These are phyloP conservation scores for Oreochromis mossambicus DNA, from an alignment of 2,797 vertebrate species.

Conservation along the genomic window DNA sequence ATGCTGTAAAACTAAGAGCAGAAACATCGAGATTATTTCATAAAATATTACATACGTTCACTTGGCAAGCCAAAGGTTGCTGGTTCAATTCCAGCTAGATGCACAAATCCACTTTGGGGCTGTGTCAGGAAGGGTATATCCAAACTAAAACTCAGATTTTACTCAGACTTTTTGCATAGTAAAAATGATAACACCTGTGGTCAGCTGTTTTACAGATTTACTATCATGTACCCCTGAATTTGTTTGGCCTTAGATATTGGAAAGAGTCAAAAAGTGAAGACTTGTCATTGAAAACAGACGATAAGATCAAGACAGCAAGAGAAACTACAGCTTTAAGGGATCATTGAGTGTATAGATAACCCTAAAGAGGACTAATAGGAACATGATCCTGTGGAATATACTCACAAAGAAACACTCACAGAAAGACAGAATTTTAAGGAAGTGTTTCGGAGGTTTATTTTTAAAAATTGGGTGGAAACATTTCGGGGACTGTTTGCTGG, in stretches of 20 bases:
- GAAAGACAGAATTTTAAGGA: not conserved
- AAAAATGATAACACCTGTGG: not conserved
- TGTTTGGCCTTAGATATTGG: not conserved
- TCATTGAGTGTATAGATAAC: not conserved
- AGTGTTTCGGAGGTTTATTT: not conserved
- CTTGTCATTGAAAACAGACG: not conserved
- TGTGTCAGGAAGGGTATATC: not conserved
- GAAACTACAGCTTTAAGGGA: not conserved
- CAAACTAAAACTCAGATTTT: rapidly evolving
- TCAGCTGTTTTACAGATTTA: not conserved
- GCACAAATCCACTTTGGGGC: not conserved
- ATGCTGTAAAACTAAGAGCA: not conserved
- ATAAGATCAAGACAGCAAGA: rapidly evolving
- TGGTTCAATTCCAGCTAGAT: not conserved
- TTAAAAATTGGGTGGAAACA: not conserved
- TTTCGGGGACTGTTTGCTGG: not conserved
- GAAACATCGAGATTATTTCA: not conserved
- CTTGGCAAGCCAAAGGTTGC: not conserved
- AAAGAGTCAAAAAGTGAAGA: not conserved
- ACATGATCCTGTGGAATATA: not conserved
- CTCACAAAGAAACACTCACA: not conserved
- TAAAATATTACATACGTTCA: not conserved
- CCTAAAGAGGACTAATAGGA: not conserved
- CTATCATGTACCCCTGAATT: too few relatives aligned
- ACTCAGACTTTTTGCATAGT: rapidly evolving